Percentiles rank a stretch among this genome's conserved stretches.
Conservation (phyloP, 2,113 vertebrate species). For the Pterocles gutturalis region DNA sequence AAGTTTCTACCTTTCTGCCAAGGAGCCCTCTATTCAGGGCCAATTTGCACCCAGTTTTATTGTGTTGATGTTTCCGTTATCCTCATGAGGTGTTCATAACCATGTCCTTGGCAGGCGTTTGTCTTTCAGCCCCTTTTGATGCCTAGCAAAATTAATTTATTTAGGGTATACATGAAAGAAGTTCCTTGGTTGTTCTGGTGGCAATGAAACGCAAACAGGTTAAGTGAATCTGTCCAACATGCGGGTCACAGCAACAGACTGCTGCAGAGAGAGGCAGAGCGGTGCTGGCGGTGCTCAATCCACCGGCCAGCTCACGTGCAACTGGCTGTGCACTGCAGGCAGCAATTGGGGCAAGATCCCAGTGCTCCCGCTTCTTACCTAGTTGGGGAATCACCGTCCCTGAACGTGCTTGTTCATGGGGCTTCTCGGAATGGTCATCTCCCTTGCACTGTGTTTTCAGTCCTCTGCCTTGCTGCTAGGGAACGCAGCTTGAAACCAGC, state of each 20-base stretch:
- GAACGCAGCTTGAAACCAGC: not conserved
- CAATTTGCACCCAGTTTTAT: not conserved
- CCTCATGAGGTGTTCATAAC: not conserved
- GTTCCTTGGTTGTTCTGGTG: not conserved
- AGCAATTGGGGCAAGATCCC: not conserved
- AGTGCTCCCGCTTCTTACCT: not conserved
- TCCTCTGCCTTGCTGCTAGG: not conserved
- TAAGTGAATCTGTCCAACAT: not conserved
- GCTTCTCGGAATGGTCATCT: not conserved
- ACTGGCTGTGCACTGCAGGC: not conserved
- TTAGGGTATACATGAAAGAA: not conserved
- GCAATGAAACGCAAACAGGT: not conserved
- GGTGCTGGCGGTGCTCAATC: too few relatives aligned
- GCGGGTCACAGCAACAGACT: rapidly evolving
- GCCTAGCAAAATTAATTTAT: not conserved
- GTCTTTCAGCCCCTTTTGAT: not conserved
- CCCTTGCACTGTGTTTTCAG: not conserved
- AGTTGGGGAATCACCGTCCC: rapidly evolving
- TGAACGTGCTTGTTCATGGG: not conserved
- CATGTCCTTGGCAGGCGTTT: not conserved
- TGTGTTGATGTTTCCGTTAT: not conserved
- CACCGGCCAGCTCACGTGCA: not conserved
- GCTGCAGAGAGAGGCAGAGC: rapidly evolving
- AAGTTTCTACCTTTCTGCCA: not conserved
- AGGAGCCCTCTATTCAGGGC: not conserved